A percentile compares a stretch with the other conserved stretches of the same genome.
phyloP scores from a whole-genome alignment of 2,797 vertebrate genomes.

The Artibeus lituratus region DNA sequence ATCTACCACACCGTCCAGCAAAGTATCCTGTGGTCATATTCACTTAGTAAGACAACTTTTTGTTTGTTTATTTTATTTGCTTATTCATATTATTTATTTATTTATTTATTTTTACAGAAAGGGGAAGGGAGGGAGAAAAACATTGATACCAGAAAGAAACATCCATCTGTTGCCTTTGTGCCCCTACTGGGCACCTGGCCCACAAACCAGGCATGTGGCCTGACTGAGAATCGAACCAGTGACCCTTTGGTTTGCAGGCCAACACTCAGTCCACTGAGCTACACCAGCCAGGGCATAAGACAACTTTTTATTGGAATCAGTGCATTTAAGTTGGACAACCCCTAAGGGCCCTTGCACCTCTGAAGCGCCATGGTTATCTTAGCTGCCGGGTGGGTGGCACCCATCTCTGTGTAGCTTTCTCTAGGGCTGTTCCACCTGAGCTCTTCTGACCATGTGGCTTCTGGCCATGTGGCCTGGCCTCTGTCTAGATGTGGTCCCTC shows the following conservation, averaged over 20 bases:
- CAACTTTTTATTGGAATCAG: neutral
- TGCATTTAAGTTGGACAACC: neutral
- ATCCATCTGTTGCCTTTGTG: too few relatives aligned
- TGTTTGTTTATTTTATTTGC: neutral
- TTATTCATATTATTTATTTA: too few relatives aligned
- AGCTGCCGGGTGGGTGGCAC: neutral
- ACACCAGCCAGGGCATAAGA: neutral
- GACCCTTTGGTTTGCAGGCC: too few relatives aligned
- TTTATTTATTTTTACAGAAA: too few relatives aligned
- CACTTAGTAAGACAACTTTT: neutral
- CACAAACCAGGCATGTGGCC: too few relatives aligned
- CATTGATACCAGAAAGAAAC: too few relatives aligned
- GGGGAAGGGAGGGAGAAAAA: too few relatives aligned
- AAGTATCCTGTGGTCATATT: neutral
- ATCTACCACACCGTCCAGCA: neutral
- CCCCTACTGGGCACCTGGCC: too few relatives aligned
- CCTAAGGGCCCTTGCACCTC: neutral
- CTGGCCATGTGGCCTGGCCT: neutral
- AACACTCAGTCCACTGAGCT: too few relatives aligned
- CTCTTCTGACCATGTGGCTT: neutral
- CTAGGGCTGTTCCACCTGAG: neutral
- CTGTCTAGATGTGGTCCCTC: neutral
- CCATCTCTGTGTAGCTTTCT: neutral
- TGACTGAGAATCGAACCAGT: too few relatives aligned
- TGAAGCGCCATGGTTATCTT: neutral